phyloP scores from a whole-genome alignment of 2,113 vertebrate genomes.

The Mola mola region DNA sequence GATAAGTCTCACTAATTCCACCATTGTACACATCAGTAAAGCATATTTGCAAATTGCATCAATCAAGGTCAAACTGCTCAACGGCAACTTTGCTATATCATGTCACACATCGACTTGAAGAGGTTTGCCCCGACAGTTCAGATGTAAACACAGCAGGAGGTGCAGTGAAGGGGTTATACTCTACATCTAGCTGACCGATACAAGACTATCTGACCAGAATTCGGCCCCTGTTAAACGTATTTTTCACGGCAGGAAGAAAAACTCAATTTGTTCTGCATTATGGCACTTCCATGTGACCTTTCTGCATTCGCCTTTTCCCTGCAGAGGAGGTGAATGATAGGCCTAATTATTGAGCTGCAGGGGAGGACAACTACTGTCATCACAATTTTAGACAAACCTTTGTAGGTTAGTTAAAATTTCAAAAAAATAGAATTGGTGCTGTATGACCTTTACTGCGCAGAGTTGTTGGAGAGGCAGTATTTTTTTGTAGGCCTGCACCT shows the following conservation, averaged over 20 bases:
- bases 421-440: background rate
- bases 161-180: background rate
- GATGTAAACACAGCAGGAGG: background rate
- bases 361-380: background rate
- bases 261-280: slow-evolving; percentile 1
- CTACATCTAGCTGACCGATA: slow-evolving; percentile 1
- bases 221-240: background rate
- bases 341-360: slow-evolving; percentile 17
- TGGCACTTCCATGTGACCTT: slow-evolving; percentile 2
- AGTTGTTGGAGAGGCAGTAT: background rate
- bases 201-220: slow-evolving; percentile 3
- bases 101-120: background rate
- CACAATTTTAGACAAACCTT: background rate
- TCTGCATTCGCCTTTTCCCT: slow-evolving; percentile 4
- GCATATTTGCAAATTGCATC: no score
- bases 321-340: slow-evolving; percentile 4
- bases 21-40: no score
- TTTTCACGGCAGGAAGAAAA: background rate
- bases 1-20: no score
- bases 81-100: background rate
- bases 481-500: background rate
- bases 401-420: slow-evolving; percentile 3
- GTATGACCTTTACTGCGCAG: no score
- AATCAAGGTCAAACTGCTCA: no score
- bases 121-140: background rate